Conservation (phyloP, 2,797 vertebrate species). For the Dipus sagitta region DNA sequence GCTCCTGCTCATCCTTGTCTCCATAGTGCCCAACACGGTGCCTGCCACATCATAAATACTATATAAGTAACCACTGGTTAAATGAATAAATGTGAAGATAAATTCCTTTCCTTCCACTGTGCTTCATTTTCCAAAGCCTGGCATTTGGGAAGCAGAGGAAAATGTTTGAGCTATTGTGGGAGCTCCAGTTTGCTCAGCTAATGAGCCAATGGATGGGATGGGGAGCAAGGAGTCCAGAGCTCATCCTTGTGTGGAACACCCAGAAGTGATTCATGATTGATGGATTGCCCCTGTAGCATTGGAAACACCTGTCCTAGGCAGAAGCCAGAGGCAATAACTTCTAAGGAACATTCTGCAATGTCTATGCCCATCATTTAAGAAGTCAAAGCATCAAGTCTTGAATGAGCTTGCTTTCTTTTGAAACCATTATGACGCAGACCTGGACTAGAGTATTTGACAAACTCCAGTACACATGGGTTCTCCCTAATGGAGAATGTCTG, state of each 20-base stretch:
- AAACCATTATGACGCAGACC: constrained; percentile 68
- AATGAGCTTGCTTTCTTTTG: constrained; percentile 71
- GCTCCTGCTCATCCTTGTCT: not conserved
- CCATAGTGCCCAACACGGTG: not conserved
- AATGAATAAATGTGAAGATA: not conserved
- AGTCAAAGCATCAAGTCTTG: not conserved
- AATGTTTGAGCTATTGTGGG: not conserved
- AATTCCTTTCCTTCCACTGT: not conserved
- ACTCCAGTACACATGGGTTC: constrained; percentile 48
- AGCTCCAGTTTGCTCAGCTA: not conserved
- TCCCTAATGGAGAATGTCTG: not conserved
- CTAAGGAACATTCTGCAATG: constrained; percentile 50
- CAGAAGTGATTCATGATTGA: not conserved
- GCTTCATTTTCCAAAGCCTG: not conserved
- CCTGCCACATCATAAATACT: not conserved
- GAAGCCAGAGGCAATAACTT: constrained; percentile 66
- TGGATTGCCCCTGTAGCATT: constrained; percentile 46
- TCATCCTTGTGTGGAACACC: not conserved
- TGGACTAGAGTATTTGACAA: constrained; percentile 35
- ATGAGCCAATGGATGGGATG: not conserved
- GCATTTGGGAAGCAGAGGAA: not conserved
- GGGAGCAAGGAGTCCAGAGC: not conserved
- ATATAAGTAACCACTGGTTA: not conserved
- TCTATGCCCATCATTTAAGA: constrained; percentile 65
- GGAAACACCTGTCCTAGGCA: constrained; percentile 39